These are phyloP conservation scores for Apostichopus parvimensis DNA, from an alignment of 35 echinoderm and acorn worm genomes.

Conservation along the genomic window DNA sequence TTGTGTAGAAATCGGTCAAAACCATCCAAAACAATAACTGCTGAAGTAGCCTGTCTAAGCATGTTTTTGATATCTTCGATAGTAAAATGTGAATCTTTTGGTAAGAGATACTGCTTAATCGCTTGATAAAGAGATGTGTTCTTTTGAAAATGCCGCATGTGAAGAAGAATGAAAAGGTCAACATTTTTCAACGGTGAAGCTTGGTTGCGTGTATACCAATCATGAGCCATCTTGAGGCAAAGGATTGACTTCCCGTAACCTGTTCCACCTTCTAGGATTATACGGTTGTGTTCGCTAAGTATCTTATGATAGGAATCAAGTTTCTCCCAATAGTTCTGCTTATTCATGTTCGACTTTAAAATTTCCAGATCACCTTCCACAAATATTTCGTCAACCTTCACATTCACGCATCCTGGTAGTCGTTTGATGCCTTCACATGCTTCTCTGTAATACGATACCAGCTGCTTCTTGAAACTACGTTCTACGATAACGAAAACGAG, in stretches of 20 bases:
- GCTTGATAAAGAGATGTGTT: neutral
- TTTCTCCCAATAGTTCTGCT: neutral
- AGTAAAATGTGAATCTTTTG: neutral
- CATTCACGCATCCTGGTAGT: neutral
- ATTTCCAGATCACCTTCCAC: neutral
- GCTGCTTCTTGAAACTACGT: neutral
- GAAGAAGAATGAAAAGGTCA: neutral
- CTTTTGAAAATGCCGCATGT: neutral
- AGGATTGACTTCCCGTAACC: conserved; percentile 23
- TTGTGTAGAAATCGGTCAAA: neutral
- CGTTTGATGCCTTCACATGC: neutral
- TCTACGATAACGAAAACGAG: too few species aligned
- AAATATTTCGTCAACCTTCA: neutral
- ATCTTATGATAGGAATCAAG: conserved; percentile 10
- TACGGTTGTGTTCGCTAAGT: neutral
- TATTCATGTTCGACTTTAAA: neutral
- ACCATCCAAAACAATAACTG: neutral
- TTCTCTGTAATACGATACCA: neutral
- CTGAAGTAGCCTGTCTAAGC: neutral
- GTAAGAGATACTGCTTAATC: conserved; percentile 4
- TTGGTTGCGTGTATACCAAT: neutral
- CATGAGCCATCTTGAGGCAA: conserved; percentile 11
- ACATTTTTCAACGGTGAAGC: conserved; percentile 24
- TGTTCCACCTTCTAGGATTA: neutral
- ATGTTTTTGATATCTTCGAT: conserved; percentile 4